Evolutionary conservation across 2,797 vertebrate species (phyloP), one percentile per base, ranked within the genome.

Genomic region (Anguilla obscura): DNA sequence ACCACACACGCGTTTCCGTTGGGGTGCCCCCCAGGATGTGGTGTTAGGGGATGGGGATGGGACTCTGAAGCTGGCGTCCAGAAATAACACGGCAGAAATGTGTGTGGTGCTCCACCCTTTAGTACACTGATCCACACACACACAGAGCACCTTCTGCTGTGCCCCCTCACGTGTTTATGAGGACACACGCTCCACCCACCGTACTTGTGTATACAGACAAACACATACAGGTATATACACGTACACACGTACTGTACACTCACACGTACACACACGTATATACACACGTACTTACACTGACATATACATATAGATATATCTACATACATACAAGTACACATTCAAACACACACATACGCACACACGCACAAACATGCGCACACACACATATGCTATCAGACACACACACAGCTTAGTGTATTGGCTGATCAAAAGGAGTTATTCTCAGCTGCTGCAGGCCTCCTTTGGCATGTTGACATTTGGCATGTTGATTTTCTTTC

Each of bases 131-230:
- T 66, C 45, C 80, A 30, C 27, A 52, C 30, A 69, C 86, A 83
- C 40, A 87, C 56, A 82, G 36, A 82, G 56, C 52, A 63, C 56
- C 56, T 82, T 82, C 86, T 48, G 30, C 79, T 52, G 79, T 21
- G 54, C 33, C 27, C 16, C 30, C 82, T 54, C 1, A 18, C 33
- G 14, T 16, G 40, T 33, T 85, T 52, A 86, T 14, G 69, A 7
- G 89, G 36, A 90, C 90, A 83, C 91, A 90, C 87, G 89, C 52
- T 30, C 12, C 87, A 86, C 86, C 91, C 92, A 92, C 92, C 89
- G 88, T 88, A 12, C 5, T 1, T 9, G 3, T 27, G n/a, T 66
- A n/a, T 66, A 24, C 5, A 66, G 9, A 66, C 87, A 36, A 89
- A 1, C 24, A 4, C 27, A 52, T 89, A 56, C 88, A 85, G 85